phyloP scores from a whole-genome alignment of 2,888 invertebrate species.

The Baronia brevicornis region DNA sequence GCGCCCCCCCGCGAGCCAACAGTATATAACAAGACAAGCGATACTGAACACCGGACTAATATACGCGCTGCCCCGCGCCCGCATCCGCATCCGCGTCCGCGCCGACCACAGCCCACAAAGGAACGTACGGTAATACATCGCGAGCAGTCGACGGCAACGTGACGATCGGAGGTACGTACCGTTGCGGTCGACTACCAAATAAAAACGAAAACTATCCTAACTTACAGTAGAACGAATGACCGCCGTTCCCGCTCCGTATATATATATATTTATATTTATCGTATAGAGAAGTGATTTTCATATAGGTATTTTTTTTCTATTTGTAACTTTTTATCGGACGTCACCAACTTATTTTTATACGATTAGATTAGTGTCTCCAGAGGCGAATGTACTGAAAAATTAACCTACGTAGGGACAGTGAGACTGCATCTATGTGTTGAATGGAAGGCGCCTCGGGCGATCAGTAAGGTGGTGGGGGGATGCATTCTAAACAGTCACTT shows the following conservation, averaged over 20 bases:
- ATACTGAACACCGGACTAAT: conserved; percentile 31
- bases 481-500: conserved; percentile 26
- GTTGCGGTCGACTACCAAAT: conserved; percentile 4
- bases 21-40: conserved; percentile 29
- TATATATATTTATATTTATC: conserved; percentile 53
- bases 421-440: conserved; percentile 29
- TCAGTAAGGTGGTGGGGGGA: conserved; percentile 6
- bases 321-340: conserved; percentile 64
- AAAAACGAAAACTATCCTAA: conserved; percentile 37
- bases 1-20: conserved; percentile 29
- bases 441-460: conserved; percentile 6
- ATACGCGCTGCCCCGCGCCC: conserved; percentile 24
- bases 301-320: conserved; percentile 56
- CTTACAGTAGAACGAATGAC: conserved; percentile 32
- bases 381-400: conserved; percentile 55
- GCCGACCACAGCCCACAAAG: neutral
- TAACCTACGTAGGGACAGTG: conserved; percentile 36
- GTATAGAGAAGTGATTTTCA: conserved; percentile 58
- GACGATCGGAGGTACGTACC: too few species aligned
- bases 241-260: conserved; percentile 48
- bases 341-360: conserved; percentile 57
- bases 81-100: conserved; percentile 12
- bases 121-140: too few species aligned
- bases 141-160: conserved; percentile 3
- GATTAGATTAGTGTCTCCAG: conserved; percentile 42